Conservation (phyloP, 2,113 vertebrate species). For the Heterochromis multidens region DNA sequence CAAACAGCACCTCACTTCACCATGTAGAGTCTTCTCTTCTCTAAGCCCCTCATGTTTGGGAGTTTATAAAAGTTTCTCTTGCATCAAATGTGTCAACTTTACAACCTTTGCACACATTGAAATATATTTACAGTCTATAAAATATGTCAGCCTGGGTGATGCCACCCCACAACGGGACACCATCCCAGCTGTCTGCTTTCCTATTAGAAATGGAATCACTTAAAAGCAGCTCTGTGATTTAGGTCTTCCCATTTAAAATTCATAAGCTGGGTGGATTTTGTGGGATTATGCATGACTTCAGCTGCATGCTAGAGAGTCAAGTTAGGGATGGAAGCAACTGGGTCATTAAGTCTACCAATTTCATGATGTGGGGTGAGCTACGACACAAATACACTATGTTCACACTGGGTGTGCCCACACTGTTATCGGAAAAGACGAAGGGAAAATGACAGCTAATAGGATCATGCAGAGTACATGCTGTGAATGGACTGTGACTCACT, state of each 20-base stretch:
- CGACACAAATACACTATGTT: background rate
- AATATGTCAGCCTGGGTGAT: background rate
- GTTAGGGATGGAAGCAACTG: constrained; percentile 18
- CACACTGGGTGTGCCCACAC: background rate
- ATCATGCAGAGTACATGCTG: background rate
- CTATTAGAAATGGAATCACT: constrained; percentile 61
- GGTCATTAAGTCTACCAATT: constrained; percentile 61
- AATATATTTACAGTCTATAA: constrained; percentile 37
- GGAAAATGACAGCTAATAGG: background rate
- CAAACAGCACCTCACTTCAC: background rate
- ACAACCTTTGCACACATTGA: constrained; percentile 28
- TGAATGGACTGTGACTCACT: background rate
- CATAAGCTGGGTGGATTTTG: constrained; percentile 65
- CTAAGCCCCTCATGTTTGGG: background rate
- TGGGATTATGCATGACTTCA: constrained; percentile 65
- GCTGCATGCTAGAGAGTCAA: constrained; percentile 22
- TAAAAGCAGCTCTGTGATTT: constrained; percentile 57
- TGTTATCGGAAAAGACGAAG: background rate
- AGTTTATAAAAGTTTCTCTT: background rate
- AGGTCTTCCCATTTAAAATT: constrained; percentile 66
- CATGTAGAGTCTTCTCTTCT: background rate
- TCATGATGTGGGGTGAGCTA: background rate
- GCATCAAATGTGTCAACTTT: background rate
- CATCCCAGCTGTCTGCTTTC: constrained; percentile 38
- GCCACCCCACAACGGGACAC: background rate